These are phyloP conservation scores for Agrenia bidenticulata DNA, from an alignment of 2,888 invertebrate genomes.

Conservation along the genomic window DNA sequence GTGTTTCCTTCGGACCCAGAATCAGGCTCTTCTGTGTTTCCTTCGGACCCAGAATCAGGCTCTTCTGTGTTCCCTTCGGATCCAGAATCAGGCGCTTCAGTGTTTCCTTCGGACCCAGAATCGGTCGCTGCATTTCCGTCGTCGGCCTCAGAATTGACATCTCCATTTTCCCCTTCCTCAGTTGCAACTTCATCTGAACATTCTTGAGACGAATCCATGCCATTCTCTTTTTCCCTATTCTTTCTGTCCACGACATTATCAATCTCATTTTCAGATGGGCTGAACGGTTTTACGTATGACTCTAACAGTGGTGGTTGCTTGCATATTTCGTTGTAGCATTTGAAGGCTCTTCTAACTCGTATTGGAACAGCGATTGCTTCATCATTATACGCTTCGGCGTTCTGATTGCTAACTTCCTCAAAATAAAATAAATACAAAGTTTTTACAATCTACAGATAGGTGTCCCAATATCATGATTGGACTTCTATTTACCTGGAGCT, in stretches of 20 bases:
- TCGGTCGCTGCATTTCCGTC: too few relatives aligned
- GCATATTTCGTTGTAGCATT: constrained; percentile 9
- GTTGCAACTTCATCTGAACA: neutral
- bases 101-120: too few relatives aligned
- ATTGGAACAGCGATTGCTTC: neutral
- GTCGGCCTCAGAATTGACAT: too few relatives aligned
- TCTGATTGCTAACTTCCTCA: too few relatives aligned
- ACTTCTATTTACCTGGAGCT: too few relatives aligned
- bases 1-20: neutral
- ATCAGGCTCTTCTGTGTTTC: neutral
- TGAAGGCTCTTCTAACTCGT: neutral
- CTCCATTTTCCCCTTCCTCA: neutral
- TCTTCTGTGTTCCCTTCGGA: too few relatives aligned
- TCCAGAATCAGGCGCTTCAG: too few relatives aligned
- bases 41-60: too few relatives aligned
- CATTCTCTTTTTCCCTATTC: neutral
- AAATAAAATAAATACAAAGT: too few relatives aligned
- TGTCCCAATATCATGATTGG: too few relatives aligned
- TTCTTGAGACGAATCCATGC: constrained; percentile 9
- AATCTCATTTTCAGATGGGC: neutral
- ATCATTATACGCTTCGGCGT: too few relatives aligned
- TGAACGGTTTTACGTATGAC: neutral
- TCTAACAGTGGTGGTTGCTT: neutral
- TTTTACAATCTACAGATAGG: too few relatives aligned
- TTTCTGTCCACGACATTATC: constrained; percentile 1